phyloP scores from a whole-genome alignment of 2,113 vertebrate species.

The Mobula birostris region DNA sequence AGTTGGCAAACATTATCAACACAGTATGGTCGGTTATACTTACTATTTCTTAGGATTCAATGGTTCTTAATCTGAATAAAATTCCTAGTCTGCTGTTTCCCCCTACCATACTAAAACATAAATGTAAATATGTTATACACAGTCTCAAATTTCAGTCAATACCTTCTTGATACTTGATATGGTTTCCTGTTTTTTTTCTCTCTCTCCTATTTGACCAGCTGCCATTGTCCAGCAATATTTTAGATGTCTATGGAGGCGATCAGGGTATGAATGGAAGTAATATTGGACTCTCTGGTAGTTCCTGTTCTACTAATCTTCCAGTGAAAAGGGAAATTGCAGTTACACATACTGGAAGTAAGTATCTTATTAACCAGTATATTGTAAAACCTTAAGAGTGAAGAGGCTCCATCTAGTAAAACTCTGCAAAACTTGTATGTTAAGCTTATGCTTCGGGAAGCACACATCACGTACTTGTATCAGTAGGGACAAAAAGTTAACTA shows the following conservation, averaged over 20 bases:
- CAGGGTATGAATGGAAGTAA: conserved; percentile 75
- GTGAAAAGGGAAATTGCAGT: conserved; percentile 87
- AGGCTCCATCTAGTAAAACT: neutral
- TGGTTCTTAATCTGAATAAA: neutral
- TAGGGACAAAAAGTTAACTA: neutral
- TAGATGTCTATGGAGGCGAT: conserved; percentile 82
- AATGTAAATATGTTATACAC: neutral
- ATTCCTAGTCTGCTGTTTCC: neutral
- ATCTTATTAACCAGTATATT: neutral
- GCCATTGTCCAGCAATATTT: conserved; percentile 75
- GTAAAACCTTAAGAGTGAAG: neutral
- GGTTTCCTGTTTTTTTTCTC: neutral
- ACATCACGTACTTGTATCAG: neutral
- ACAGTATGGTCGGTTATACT: neutral
- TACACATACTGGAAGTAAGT: conserved; percentile 48
- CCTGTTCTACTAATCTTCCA: conserved; percentile 72
- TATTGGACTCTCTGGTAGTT: conserved; percentile 72
- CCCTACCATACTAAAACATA: neutral
- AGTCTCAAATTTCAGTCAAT: neutral
- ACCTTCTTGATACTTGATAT: neutral
- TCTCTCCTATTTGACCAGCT: conserved; percentile 55
- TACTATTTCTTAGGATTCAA: neutral
- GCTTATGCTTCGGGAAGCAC: too few species aligned
- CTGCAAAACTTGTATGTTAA: neutral
- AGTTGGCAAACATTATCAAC: neutral